A percentile compares a stretch with the other conserved stretches of the same genome.
phyloP scores from a whole-genome alignment of 92 coral and sea anemone genomes.

The Phenganax marumi region DNA sequence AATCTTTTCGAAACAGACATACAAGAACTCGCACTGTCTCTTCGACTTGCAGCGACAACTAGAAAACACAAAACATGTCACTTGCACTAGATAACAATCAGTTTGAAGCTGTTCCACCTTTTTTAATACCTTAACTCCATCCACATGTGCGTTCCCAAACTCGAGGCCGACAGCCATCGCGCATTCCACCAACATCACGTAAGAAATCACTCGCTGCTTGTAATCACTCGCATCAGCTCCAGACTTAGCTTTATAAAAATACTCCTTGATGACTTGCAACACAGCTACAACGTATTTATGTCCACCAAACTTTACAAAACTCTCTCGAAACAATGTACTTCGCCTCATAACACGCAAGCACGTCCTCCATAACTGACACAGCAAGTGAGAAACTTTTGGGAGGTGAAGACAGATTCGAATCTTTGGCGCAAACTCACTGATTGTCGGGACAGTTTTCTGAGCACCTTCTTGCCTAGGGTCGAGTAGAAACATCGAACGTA shows the following conservation, averaged over 20 bases:
- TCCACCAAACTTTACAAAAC: slow-evolving; percentile 65
- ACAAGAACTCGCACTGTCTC: slow-evolving; percentile 30
- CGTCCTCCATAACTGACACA: slow-evolving; percentile 74
- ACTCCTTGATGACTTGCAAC: slow-evolving; percentile 33
- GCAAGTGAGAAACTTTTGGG: slow-evolving; percentile 16
- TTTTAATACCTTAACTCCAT: slow-evolving; percentile 25
- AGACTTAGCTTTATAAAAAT: slow-evolving; percentile 1
- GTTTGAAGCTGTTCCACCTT: not conserved
- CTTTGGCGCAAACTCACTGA: slow-evolving; percentile 30
- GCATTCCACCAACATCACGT: slow-evolving; percentile 25
- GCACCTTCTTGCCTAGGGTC: slow-evolving; percentile 8
- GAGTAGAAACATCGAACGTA: slow-evolving; percentile 19
- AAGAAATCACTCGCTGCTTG: slow-evolving; percentile 9
- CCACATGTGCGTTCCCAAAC: slow-evolving; percentile 24
- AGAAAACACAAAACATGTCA: not conserved
- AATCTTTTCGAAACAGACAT: slow-evolving; percentile 17
- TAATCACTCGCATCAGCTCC: not conserved
- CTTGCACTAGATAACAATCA: not conserved
- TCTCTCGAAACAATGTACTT: slow-evolving; percentile 66
- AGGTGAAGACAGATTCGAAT: slow-evolving; percentile 4
- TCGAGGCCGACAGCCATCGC: slow-evolving; percentile 34
- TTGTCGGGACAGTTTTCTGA: not conserved
- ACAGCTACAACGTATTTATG: slow-evolving; percentile 25
- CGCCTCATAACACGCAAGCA: slow-evolving; percentile 75
- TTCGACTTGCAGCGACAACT: slow-evolving; percentile 26